Conservation (phyloP, 2,888 invertebrate genomes). For the Xanthorhoe designata region DNA sequence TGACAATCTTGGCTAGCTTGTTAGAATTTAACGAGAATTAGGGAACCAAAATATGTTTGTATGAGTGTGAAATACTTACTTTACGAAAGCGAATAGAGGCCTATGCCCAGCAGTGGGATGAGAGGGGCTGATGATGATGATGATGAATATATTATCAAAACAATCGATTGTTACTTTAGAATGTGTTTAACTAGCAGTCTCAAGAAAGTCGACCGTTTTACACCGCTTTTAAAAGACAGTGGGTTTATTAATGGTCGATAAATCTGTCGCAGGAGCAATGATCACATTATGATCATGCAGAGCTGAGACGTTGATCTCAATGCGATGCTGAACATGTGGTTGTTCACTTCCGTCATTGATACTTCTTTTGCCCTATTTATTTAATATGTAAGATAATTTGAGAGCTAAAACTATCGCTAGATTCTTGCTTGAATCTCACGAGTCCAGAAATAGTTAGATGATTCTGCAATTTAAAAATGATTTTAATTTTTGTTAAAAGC, state of each 20-base stretch:
- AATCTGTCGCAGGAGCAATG: constrained; percentile 28
- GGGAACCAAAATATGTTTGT: no score
- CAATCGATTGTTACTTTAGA: not conserved
- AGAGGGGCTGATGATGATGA: no score
- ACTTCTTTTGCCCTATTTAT: not conserved
- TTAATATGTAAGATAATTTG: not conserved
- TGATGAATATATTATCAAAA: no score
- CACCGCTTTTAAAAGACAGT: not conserved
- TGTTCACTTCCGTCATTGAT: constrained; percentile 24
- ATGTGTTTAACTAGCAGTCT: not conserved
- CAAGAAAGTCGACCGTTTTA: not conserved
- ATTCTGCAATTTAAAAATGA: no score
- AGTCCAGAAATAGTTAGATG: no score
- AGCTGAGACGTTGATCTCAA: constrained; percentile 23
- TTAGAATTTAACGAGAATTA: no score
- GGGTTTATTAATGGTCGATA: constrained; percentile 22
- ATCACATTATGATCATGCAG: constrained; percentile 20
- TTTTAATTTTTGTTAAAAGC: no score
- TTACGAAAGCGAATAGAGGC: no score
- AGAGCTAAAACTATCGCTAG: not conserved
- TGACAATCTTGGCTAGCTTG: no score
- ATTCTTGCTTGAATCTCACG: no score
- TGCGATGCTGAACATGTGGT: constrained; percentile 26
- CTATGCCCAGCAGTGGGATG: no score
- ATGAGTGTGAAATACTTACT: no score